Evolutionary conservation across 2,888 invertebrate genomes (phyloP), one percentile per base, ranked within the genome.

Genomic region (Hipparchia semele): DNA sequence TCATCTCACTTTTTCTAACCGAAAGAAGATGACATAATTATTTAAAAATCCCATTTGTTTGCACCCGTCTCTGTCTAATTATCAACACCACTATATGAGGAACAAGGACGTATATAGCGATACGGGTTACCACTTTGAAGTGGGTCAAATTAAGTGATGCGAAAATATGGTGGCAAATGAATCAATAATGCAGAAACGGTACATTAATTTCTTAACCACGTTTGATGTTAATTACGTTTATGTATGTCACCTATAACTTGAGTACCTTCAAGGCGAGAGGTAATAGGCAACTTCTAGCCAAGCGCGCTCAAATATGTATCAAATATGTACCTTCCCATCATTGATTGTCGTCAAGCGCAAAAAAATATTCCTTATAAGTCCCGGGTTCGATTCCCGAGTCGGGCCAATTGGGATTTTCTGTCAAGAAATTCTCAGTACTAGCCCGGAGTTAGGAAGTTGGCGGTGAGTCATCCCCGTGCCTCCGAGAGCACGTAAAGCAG

Each of bases 1-100:
- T 70, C 73, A 73, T 73, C 70, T 86, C 80, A 83, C 83, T 83
- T 86, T 86, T 80, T 78, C 74, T 60, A 51, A 59, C 13, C 49
- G 12, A 39, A 58, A 72, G 82, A 58, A 72, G 82, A 87, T 89
- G 84, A 87, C 85, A 86, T 88, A 88, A 90, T 89, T 88, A 81
- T 73, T 56, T 72, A 79, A 78, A 79, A 80, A 81, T 67, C 49
- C 62, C 49, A 68, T 71, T 59, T 72, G 72, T 67, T 74, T 58
- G 8, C n/a, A 13, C 46, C 59, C 49, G 6, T 72, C 72, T 70
- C 72, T 69, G 12, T 75, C 73, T 68, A 33, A 68, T 59, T 58
- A 59, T 6, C 53, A n/a, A 13, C n/a, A 62, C n/a, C 39, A 12
- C 33, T 72, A 13, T 68, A 56, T 2, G 61, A 45, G 66, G 1